Conservation (phyloP, 1,140 invertebrate genomes). For the Pogonomyrmex californicus region DNA sequence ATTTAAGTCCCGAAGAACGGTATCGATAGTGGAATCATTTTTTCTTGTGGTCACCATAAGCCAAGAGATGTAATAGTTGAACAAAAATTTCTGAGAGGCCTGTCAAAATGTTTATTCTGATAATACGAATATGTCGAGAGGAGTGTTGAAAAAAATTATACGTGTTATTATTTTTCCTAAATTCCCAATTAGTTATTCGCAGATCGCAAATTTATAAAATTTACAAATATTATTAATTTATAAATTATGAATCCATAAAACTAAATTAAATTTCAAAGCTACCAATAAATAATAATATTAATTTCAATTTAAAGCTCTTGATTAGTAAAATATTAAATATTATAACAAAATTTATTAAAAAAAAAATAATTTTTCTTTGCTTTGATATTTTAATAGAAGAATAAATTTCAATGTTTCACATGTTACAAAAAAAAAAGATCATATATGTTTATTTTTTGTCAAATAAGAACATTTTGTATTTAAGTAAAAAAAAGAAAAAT, state of each 20-base stretch:
- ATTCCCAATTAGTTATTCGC: neutral
- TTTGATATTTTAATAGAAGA: neutral
- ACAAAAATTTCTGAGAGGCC: conserved; percentile 81
- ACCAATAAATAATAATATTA: neutral
- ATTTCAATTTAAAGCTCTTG: neutral
- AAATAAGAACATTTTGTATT: neutral
- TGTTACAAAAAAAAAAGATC: too few species aligned
- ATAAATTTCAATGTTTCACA: neutral
- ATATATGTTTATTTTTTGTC: too few species aligned
- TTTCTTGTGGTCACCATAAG: conserved; percentile 75
- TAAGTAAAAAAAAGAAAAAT: neutral
- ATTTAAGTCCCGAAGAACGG: conserved; percentile 75
- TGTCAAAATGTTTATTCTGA: conserved; percentile 34
- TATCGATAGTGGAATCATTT: conserved; percentile 73
- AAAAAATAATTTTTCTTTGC: neutral
- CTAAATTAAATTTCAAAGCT: neutral
- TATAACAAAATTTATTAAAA: neutral
- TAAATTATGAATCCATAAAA: neutral
- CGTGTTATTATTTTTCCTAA: neutral
- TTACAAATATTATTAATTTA: neutral
- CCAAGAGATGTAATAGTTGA: conserved; percentile 82
- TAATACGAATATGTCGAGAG: neutral
- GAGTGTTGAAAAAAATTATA: neutral
- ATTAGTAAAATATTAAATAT: neutral
- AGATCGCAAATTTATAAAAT: neutral